These are phyloP conservation scores for Ciconia boyciana DNA, from an alignment of 2,113 vertebrate genomes.

Conservation along the genomic window DNA sequence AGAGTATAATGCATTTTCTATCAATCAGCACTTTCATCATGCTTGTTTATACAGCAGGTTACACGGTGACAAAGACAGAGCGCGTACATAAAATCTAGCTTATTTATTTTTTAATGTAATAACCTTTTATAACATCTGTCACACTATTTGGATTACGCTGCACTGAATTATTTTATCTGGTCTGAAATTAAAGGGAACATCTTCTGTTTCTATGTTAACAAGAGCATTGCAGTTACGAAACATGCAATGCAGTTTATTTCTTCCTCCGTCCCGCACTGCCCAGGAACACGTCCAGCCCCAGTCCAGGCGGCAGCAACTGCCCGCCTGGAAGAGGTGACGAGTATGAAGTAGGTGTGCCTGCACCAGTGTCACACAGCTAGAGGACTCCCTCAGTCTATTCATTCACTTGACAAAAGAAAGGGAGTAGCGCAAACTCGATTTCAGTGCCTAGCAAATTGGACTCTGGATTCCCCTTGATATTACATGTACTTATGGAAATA, in stretches of 20 bases:
- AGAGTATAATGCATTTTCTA: slow-evolving; percentile 40
- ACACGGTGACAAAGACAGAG: slow-evolving; percentile 6
- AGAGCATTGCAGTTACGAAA: not conserved
- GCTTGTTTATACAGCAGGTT: slow-evolving; percentile 55
- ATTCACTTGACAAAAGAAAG: slow-evolving; percentile 44
- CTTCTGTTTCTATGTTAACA: slow-evolving; percentile 42
- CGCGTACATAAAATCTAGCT: not conserved
- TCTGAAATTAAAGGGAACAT: slow-evolving; percentile 60
- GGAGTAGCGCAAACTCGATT: slow-evolving; percentile 18
- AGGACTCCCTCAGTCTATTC: slow-evolving; percentile 65
- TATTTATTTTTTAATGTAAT: slow-evolving; percentile 63
- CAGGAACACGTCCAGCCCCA: not conserved
- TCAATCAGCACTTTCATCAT: slow-evolving; percentile 54
- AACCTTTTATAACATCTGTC: slow-evolving; percentile 62
- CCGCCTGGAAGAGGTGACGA: slow-evolving; percentile 8
- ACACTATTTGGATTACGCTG: not conserved
- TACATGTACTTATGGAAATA: slow-evolving; percentile 70
- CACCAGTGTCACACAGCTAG: slow-evolving; percentile 41
- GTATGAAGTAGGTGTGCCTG: not conserved
- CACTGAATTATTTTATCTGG: slow-evolving; percentile 35
- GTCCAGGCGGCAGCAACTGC: not conserved
- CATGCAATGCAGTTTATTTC: not conserved
- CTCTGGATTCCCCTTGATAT: slow-evolving; percentile 61
- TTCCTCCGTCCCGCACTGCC: not conserved
- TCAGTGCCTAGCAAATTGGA: slow-evolving; percentile 56